phyloP scores from a whole-genome alignment of 2,797 vertebrate genomes.

The Bradypus variegatus region DNA sequence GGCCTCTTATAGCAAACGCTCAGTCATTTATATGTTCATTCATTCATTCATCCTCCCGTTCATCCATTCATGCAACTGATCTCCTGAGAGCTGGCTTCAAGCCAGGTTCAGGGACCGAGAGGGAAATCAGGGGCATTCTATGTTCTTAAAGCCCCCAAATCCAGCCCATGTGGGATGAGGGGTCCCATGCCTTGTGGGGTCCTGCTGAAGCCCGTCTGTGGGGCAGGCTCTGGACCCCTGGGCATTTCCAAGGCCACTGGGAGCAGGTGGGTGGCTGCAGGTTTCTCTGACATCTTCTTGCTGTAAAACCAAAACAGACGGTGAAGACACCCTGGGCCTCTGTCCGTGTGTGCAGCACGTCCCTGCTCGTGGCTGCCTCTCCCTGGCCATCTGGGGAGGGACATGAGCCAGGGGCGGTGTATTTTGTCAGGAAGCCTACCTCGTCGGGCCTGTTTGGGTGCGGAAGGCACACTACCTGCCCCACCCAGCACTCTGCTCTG shows the following conservation, averaged over 20 bases:
- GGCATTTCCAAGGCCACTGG: neutral
- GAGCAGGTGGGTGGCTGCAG: rapidly evolving
- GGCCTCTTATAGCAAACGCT: neutral
- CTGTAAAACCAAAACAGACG: neutral
- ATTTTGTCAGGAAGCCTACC: neutral
- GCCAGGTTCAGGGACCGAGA: neutral
- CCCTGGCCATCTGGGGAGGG: neutral
- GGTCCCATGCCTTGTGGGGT: neutral
- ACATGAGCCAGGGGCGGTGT: rapidly evolving
- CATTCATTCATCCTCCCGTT: too few species aligned
- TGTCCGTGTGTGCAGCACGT: rapidly evolving
- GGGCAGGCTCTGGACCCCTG: neutral
- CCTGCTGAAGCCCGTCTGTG: neutral
- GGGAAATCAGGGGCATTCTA: neutral
- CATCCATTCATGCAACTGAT: neutral
- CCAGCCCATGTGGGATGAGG: rapidly evolving
- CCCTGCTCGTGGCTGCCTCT: neutral
- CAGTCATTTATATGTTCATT: neutral
- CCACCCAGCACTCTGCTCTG: neutral
- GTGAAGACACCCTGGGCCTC: neutral
- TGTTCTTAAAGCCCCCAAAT: neutral
- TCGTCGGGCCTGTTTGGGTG: too few species aligned
- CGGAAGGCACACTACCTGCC: rapidly evolving
- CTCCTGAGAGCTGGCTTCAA: too few species aligned
- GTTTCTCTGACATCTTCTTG: neutral